Evolutionary conservation across 2,888 invertebrate species (phyloP).

Genomic region (Parochlus steinenii): DNA sequence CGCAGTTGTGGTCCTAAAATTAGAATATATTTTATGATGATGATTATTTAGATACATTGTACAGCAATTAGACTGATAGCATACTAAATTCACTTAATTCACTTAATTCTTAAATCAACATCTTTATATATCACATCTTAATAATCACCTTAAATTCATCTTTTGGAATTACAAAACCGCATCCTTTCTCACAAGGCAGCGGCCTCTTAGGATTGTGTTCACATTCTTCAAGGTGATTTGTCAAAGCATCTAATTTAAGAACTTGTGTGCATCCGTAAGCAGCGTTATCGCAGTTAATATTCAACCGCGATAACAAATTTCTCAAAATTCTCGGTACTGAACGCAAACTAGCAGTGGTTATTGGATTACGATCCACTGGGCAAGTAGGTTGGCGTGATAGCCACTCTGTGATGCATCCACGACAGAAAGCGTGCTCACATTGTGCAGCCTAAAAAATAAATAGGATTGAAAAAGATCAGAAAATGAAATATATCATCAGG

Average conservation of each 20-base stretch:
- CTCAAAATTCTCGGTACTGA: constrained; percentile 86
- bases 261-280: constrained; percentile 71
- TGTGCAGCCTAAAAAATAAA: constrained; percentile 59
- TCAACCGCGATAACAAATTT: constrained; percentile 78
- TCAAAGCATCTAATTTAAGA: constrained; percentile 71
- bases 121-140: too few relatives aligned
- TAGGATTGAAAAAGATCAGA: neutral
- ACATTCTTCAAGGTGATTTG: constrained; percentile 80
- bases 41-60: too few relatives aligned
- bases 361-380: constrained; percentile 81
- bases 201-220: constrained; percentile 89
- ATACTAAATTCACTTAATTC: too few relatives aligned
- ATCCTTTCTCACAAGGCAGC: constrained; percentile 83
- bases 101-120: too few relatives aligned
- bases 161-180: constrained; percentile 86
- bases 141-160: constrained; percentile 62
- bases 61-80: too few relatives aligned
- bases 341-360: constrained; percentile 76
- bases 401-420: constrained; percentile 89
- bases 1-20: constrained; percentile 72
- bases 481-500: constrained; percentile 10
- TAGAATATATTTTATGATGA: neutral
- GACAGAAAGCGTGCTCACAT: constrained; percentile 94
- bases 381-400: constrained; percentile 85
- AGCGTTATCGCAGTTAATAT: constrained; percentile 83